Evolutionary conservation across 2,888 invertebrate species (phyloP), one percentile per base, ranked within the genome.

Genomic region (Drosophila algonquin): DNA sequence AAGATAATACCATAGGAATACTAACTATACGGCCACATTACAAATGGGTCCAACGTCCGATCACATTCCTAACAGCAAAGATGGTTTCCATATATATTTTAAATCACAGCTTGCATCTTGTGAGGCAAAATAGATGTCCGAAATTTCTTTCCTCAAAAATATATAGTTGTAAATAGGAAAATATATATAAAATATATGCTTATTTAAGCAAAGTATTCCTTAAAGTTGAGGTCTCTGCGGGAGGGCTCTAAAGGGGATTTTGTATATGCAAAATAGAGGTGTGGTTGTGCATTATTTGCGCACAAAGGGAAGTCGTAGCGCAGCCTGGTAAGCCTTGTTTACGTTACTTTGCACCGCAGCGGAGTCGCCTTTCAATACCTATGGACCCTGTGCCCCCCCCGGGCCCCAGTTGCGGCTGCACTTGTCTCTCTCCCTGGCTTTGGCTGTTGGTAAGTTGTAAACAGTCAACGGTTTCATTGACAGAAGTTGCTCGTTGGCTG

Each of bases 401-500:
- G 18, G 18, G 18, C 21, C 21, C 21, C 21, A 21, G 21, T 21
- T 21, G 21, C 21, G 21, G 21, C 35, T 24, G 47, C 56, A 44
- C 14, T 45, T 65, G 54, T 54, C 40, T n/a, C 14, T 2, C n/a
- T 1, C 7, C 14, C 32, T 35, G 32, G n/a, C 18, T 16, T n/a
- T 68, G 9, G 16, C 27, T 9, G 40, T n/a, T 44, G 61, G 44
- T 48, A 44, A 60, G 71, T 53, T 69, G 67, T 32, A 54, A 67
- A 40, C 67, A 56, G 50, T 67, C 24, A 24, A 51, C 32, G 50
- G 55, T 30, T 67, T 65, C 50, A 50, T 44, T 50, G 32, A 10
- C 51, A 52, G 46, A 21, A 21, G 44, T 70, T 27, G 71, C 53
- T 70, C 21, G 71, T 63, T 62, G 27, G 18, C 35, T n/a, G 65